Conservation (phyloP, 2,113 vertebrate species). For the Casuarius casuarius region DNA sequence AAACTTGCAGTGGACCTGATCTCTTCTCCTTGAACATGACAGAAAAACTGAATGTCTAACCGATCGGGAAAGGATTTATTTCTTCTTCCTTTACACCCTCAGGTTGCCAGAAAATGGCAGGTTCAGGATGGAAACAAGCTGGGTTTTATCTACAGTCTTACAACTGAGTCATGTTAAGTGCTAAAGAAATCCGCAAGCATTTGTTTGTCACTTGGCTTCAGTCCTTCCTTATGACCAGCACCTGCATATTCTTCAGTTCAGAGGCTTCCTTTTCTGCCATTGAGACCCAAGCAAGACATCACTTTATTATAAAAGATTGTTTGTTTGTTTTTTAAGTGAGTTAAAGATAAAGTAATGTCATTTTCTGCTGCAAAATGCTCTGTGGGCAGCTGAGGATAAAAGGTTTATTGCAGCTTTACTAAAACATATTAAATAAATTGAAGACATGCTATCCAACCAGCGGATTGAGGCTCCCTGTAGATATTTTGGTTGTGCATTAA, state of each 20-base stretch:
- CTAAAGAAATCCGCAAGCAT: neutral
- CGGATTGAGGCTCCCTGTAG: slow-evolving; percentile 60
- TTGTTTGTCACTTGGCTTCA: neutral
- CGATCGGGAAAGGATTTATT: neutral
- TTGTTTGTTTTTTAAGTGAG: neutral
- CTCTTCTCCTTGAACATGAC: neutral
- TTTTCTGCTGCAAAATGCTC: slow-evolving; percentile 51
- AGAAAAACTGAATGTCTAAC: neutral
- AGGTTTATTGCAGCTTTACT: slow-evolving; percentile 68
- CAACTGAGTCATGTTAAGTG: neutral
- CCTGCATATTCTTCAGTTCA: neutral
- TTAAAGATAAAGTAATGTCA: slow-evolving; percentile 57
- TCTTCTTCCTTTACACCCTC: neutral
- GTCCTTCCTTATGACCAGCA: neutral
- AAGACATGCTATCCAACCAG: slow-evolving; percentile 29
- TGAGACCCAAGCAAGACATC: neutral
- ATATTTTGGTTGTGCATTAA: slow-evolving; percentile 76
- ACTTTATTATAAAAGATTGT: neutral
- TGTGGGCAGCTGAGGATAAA: slow-evolving; percentile 25
- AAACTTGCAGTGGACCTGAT: neutral
- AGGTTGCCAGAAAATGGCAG: neutral
- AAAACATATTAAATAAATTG: slow-evolving; percentile 70
- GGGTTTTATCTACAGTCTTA: neutral
- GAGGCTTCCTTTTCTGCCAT: neutral
- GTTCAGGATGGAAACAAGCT: neutral